Base-by-base conservation (phyloP, 2,797 vertebrate genomes). In the Coranthus polyacanthus region DNA sequence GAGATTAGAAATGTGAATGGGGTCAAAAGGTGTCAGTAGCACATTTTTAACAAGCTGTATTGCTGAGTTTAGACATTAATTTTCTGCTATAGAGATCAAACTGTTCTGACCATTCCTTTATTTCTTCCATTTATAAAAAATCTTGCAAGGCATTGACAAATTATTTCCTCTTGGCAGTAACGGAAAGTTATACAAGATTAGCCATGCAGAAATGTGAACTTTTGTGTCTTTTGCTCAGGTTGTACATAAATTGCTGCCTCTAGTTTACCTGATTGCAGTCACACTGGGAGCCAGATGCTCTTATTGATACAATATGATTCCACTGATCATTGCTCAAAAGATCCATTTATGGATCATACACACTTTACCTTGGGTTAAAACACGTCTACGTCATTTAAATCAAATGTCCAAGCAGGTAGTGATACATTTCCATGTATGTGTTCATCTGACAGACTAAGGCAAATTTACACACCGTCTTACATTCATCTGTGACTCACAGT, bases 1-100 rank as follows among this genome's bases (percentile, higher is more conserved):
- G 46, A 68, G 53, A 77, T 75, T 49, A 74, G 37, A 68, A 57
- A 65, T 50, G 11, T 34, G 16, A 79, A 63, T 34, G 13, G 9
- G 69, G 67, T 68, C 57, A 75, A 54, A 46, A 59, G 67, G 54
- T 67, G 68, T 65, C 58, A 26, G 29, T 13, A 41, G 58, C 13
- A n/a, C 18, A 43, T 11, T 9, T 41, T 43, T 43, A 60, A 72
- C 15, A 57, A 68, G 24, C n/a, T n/a, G n/a, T n/a, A n/a, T 34
- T 39, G 34, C 12, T 37, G 18, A 59, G 12, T 7, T 39, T 29
- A 55, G 3, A 20, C 36, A 36, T 22, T 2, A n/a, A 16, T 18
- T 44, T 68, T 12, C 4, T 42, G 10, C 24, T 37, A 2, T 38
- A 68, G 38, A 20, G 32, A 50, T 18, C 13, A n/a, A 39, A 12